These are phyloP conservation scores for Bradynema listronoti DNA, from an alignment of 1,140 invertebrate genomes.

Conservation along the genomic window DNA sequence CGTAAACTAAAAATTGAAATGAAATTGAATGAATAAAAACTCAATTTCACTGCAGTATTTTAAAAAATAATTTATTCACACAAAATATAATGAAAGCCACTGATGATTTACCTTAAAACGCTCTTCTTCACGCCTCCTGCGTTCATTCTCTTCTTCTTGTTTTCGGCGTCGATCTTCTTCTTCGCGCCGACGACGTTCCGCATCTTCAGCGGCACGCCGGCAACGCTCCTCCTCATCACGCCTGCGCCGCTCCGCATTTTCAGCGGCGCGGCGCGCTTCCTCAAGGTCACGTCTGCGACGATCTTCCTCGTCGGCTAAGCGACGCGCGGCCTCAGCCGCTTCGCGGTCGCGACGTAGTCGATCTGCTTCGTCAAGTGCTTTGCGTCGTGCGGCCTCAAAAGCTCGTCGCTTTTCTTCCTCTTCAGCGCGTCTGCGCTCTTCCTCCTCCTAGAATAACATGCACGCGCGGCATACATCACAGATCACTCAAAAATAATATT, in stretches of 20 bases:
- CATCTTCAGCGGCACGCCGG: slow-evolving; percentile 32
- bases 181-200: slow-evolving; percentile 20
- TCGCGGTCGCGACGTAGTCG: slow-evolving; percentile 50
- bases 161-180: slow-evolving; percentile 32
- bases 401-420: slow-evolving; percentile 54
- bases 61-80: neutral
- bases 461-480: slow-evolving; percentile 17
- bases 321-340: slow-evolving; percentile 46
- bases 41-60: neutral
- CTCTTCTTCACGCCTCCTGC: slow-evolving; percentile 7
- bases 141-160: slow-evolving; percentile 3
- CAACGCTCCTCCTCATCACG: slow-evolving; percentile 49
- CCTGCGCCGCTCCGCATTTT: slow-evolving; percentile 43
- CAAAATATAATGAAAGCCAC: slow-evolving; percentile 16
- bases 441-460: slow-evolving; percentile 51
- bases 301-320: slow-evolving; percentile 43
- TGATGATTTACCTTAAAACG: slow-evolving; percentile 5
- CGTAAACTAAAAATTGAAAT: too few relatives aligned
- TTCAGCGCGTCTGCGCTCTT: slow-evolving; percentile 49
- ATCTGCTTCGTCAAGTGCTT: slow-evolving; percentile 56
- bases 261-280: slow-evolving; percentile 27
- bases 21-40: neutral
- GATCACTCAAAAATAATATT: neutral
- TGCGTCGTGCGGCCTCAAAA: slow-evolving; percentile 52
- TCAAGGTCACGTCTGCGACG: slow-evolving; percentile 40